Base-by-base conservation (phyloP, 2,797 vertebrate species). In the Poeciliopsis infans region DNA sequence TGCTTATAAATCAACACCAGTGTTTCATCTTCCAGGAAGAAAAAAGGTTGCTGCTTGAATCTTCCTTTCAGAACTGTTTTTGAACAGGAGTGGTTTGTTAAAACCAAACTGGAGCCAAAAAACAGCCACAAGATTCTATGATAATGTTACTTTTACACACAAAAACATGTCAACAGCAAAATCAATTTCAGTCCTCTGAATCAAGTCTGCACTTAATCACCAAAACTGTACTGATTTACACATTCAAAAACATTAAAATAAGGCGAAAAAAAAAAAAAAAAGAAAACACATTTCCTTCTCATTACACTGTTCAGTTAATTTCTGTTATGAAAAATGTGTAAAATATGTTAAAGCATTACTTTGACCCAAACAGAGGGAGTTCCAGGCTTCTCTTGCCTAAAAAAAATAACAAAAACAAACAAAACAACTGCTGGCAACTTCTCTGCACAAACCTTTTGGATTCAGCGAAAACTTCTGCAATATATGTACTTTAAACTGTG, bases 401-500 rank as follows among this genome's bases (percentile, higher is more conserved):
- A 49, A n/a, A 39, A 5, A 70, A 46, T 51, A 59, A 57, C 11
- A 25, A n/a, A 57, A 53, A 53, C 2, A 53, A 53, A 51, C 6
- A n/a, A 78, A 84, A 89, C 87, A 79, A 75, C 81, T 51, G 47
- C 79, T 86, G 90, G 83, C 83, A 79, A 10, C 0, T 5, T 71
- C 77, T 84, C 59, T 59, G 41, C 81, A 71, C 72, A 76, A 66
- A 74, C 72, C 39, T 74, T 59, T 76, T 33, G 28, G 71, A 72
- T 12, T 71, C 75, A 51, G 87, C 83, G 91, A 90, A 91, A 82
- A 83, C 84, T 85, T 89, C 83, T 79, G 82, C 85, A 72, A 78
- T 85, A 86, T 80, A 76, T 85, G 87, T 84, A 87, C 86, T 79
- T 86, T 90, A 80, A 92, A 92, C 91, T 89, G 90, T 86, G 87